Conservation (phyloP, 1,140 invertebrate species). For the Mya arenaria region DNA sequence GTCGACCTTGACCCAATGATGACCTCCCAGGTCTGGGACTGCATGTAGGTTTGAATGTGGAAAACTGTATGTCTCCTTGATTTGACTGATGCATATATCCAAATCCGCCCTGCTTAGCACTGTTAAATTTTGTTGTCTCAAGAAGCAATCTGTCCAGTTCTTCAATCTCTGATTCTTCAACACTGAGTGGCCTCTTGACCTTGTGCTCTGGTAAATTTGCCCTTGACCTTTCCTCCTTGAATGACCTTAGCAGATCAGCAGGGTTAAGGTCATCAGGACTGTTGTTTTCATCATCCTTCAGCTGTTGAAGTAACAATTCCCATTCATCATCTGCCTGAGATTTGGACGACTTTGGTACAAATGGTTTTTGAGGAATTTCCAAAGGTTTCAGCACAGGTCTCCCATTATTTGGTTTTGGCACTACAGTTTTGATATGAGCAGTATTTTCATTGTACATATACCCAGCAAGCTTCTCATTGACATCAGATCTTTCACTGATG, state of each 20-base stretch:
- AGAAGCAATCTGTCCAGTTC: slow-evolving; percentile 47
- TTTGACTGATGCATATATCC: not conserved
- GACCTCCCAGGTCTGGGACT: slow-evolving; percentile 26
- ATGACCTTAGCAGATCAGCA: slow-evolving; percentile 38
- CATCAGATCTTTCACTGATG: not conserved
- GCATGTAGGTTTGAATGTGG: slow-evolving; percentile 64
- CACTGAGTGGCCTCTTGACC: slow-evolving; percentile 2
- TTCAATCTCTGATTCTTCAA: slow-evolving; percentile 48
- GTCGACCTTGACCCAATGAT: slow-evolving; percentile 7
- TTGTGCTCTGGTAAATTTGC: not conserved
- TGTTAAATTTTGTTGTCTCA: slow-evolving; percentile 47
- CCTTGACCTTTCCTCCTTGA: slow-evolving; percentile 20
- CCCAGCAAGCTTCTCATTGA: not conserved
- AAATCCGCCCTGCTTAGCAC: not conserved
- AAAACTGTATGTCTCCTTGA: slow-evolving; percentile 47
- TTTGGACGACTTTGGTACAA: slow-evolving; percentile 17
- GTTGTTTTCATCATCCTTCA: slow-evolving; percentile 47
- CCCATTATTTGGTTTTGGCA: slow-evolving; percentile 6
- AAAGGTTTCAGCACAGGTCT: slow-evolving; percentile 48
- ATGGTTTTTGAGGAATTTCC: slow-evolving; percentile 40
- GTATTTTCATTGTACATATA: not conserved
- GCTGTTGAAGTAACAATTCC: slow-evolving; percentile 41
- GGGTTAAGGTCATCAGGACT: slow-evolving; percentile 53
- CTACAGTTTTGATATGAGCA: not conserved
- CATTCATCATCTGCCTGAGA: slow-evolving; percentile 44